A percentile compares a stretch with the other conserved stretches of the same genome.
Evolutionary conservation across 2,797 vertebrate species (phyloP).

Genomic region (Gallinago solitaria): DNA sequence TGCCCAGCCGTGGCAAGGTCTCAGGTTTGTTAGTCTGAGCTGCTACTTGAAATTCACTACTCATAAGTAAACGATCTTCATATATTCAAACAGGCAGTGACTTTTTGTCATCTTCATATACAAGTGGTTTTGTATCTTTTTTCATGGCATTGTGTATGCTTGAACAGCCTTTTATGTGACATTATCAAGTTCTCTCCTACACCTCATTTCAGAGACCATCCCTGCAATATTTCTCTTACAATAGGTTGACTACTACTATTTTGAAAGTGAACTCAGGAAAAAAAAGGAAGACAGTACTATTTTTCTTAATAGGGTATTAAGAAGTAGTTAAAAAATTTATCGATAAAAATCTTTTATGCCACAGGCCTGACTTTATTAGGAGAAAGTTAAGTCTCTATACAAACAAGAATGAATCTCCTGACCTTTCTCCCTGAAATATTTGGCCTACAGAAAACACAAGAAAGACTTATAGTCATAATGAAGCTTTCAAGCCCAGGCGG

Average conservation of each 20-base stretch:
- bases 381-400: neutral
- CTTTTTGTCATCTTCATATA: neutral
- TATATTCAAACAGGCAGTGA: neutral
- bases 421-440: neutral
- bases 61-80: neutral
- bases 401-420: neutral
- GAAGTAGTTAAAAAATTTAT: neutral
- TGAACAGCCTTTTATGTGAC: neutral
- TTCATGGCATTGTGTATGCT: neutral
- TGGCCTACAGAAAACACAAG: neutral
- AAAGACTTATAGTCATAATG: neutral
- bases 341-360: neutral
- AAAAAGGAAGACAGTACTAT: neutral
- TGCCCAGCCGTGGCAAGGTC: neutral
- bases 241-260: neutral
- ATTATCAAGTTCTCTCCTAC: neutral
- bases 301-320: neutral
- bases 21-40: neutral
- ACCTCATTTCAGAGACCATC: neutral
- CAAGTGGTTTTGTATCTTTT: neutral
- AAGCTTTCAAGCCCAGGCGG: neutral
- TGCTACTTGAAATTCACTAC: neutral
- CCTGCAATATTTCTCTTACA: neutral
- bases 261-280: neutral
- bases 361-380: neutral